Base-by-base conservation (phyloP, 2,888 invertebrate species). In the Dysmachus trigonus region DNA sequence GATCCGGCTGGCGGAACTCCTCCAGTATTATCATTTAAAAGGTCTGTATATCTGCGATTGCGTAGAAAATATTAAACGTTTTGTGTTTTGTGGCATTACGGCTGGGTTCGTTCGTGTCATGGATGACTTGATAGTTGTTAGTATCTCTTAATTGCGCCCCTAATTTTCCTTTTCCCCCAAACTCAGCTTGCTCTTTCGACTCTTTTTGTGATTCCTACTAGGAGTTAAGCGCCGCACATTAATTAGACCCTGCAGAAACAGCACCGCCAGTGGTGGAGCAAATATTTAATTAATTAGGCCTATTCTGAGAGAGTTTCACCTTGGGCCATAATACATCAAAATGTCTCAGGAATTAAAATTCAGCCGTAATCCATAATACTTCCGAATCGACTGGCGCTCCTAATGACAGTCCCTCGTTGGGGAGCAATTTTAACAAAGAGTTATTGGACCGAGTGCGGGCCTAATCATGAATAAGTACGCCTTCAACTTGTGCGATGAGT, bases 381-480 rank as follows among this genome's bases (percentile, higher is more conserved):
- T 62, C 62, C 62, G 62, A 62, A 62, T 62, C 62, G 62, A 22
- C 22, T 62, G n/a, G n/a, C n/a, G 22, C 62, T 2, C 31, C 33
- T 33, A 73, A 73, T 73, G 33, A 73, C 33, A 73, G 73, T 31
- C 73, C 33, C 73, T 73, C 73, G 33, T 8, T 73, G 31, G 33
- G 33, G n/a, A 13, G n/a, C 33, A 5, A 31, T 73, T n/a, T 31
- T 73, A 73, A 73, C 73, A 33, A 73, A 18, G 31, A 73, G 33
- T 73, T 73, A 73, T 73, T 73, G 31, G 73, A 18, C 73, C 33
- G 73, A n/a, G 1, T n/a, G 33, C 15, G 31, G 33, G n/a, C 73
- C 73, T 73, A 73, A 73, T 73, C 73, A 73, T 73, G 73, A 73
- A 31, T 73, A 33, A 73, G 73, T 73, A 73, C 73, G 33, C 31